Evolutionary conservation across 2,113 vertebrate species (phyloP), one percentile per base, ranked within the genome.

Genomic region (Stigmatopora argus): DNA sequence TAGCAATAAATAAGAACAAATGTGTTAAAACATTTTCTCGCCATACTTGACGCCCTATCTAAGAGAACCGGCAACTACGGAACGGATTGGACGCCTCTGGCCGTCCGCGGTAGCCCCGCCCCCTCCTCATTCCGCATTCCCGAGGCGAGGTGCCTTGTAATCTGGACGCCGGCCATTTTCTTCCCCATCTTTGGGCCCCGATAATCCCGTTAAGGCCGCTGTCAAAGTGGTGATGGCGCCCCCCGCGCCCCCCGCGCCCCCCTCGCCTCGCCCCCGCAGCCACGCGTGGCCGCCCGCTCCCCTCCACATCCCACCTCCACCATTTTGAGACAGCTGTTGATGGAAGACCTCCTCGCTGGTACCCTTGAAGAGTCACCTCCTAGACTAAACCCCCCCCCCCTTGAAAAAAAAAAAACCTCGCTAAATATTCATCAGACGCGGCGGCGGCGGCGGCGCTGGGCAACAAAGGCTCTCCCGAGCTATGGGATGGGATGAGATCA

Each of bases 291-390:
- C 26, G 26, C 26, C 26, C 86, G 85, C 82, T 38, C 34, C 19
- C 35, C n/a, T 71, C 66, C 45, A 60, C 65, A 73, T 56, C 70
- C 73, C 38, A 66, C 73, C 18, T 6, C 35, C 80, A 71, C 84
- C 88, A 88, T 89, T 85, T 89, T 86, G 74, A 84, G 77, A 80
- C 82, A 79, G 75, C 73, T 59, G 69, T 79, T 87, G 81, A 88
- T 83, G 80, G 78, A 87, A 74, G 80, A 83, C 78, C 84, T 78
- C 83, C 79, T 83, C 81, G 79, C 77, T 79, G 80, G 72, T 86
- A 87, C 85, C 87, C 85, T 88, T 89, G 85, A 86, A 86, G 79
- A 84, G 84, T 88, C 80, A 84, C 87, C 82, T 87, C 86, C 77
- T 71, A 31, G 26, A 31, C 26, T 31, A 31, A 31, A 31, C 26